Evolutionary conservation across 23 tunicate genomes (phyloP), one percentile per base, ranked within the genome.

Genomic region (Oikopleura dioica): DNA sequence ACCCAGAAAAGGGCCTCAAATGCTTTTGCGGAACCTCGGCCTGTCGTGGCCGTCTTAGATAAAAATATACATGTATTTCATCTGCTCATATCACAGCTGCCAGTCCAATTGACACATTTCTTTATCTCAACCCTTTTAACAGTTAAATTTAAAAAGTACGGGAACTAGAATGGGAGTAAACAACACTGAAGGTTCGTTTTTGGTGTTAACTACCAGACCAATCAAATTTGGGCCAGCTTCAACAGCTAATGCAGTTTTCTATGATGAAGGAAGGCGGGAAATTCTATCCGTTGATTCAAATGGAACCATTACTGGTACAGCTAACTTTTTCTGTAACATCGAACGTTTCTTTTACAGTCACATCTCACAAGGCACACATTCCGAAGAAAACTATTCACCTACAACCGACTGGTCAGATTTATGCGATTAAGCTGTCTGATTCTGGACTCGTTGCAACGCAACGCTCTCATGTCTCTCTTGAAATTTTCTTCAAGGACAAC

Each of bases 11-110:
- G 37, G 83, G 79, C 16, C 85, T 91, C 36, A 78, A 79, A 35
- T 91, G 97, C 80, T 85, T 78, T 76, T 91, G 97, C 76, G 97
- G 97, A n/a, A 84, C 92, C 32, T 78, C 85, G 33, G 85, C 85
- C 37, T 91, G 97, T 75, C 77, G 97, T 28, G 86, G 83, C 50
- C 77, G 92, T 63, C 81, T 91, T 38, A 78, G 86, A 0, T 87
- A 37, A 83, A 33, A 37, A 51, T n/a, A 26, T 51, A 51, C 0
- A 51, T 51, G n/a, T 24, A 0, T 0, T 0, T 26, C 0, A 24
- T 24, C 59, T 51, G n/a, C 59, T 24, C 59, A 51, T 26, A 51
- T 0, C n/a, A n/a, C n/a, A n/a, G n/a, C n/a, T n/a, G n/a, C n/a
- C n/a, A n/a, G n/a, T n/a, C n/a, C n/a, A n/a, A n/a, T n/a, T n/a